Evolutionary conservation across 30 jellyfish, hydroid and myxozoan species (phyloP).

Genomic region (Clytia hemisphaerica): DNA sequence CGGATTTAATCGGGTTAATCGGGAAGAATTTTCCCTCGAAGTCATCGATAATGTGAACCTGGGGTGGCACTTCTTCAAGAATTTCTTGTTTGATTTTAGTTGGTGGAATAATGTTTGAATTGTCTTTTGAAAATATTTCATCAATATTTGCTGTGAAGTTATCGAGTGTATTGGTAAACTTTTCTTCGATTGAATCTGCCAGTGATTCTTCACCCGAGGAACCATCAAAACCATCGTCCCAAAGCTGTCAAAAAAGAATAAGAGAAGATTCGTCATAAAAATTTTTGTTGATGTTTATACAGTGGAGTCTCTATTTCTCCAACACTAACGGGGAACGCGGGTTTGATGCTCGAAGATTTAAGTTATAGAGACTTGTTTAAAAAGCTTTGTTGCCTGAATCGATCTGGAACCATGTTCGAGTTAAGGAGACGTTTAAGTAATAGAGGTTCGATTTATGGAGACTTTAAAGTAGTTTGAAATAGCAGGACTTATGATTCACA

Average conservation of each 20-base stretch:
- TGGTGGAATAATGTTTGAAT: not conserved
- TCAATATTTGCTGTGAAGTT: conserved; percentile 91
- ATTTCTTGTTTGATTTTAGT: conserved; percentile 23
- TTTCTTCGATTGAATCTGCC: conserved; percentile 62
- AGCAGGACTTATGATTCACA: no score
- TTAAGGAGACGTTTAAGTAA: no score
- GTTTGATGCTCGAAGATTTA: no score
- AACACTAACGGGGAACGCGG: no score
- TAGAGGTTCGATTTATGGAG: no score
- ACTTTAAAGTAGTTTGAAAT: no score
- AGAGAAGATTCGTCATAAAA: no score
- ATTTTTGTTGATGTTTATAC: no score
- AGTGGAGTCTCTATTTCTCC: no score
- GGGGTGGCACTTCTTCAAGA: conserved; percentile 18
- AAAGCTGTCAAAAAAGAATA: conserved; percentile 50
- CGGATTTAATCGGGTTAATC: conserved; percentile 35
- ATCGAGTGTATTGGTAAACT: conserved; percentile 12
- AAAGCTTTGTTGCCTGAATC: no score
- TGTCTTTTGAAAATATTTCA: conserved; percentile 62
- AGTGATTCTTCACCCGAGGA: conserved; percentile 94
- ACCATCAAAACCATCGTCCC: conserved; percentile 95
- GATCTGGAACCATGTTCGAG: no score
- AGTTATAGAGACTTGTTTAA: no score
- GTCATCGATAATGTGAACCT: conserved; percentile 25
- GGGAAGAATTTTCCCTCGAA: conserved; percentile 7